Conservation (phyloP, 2,113 vertebrate genomes). For the Larimichthys polyactis region DNA sequence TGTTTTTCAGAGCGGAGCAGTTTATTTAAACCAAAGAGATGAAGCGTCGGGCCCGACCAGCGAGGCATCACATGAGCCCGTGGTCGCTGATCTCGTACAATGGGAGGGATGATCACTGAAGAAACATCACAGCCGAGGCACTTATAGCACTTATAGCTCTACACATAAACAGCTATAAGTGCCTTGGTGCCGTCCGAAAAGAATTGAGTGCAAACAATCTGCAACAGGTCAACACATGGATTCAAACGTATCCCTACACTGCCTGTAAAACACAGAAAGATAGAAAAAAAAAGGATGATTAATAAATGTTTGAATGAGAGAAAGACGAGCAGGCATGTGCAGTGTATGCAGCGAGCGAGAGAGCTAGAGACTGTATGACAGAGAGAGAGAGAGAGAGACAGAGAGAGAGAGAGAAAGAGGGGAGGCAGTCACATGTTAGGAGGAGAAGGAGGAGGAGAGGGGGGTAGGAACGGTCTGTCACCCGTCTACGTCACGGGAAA, state of each 20-base stretch:
- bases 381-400: conserved; percentile 1
- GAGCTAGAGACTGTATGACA: not conserved
- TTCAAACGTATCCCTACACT: not conserved
- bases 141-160: not conserved
- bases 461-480: conserved; percentile 47
- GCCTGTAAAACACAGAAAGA: not conserved
- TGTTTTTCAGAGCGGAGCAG: not conserved
- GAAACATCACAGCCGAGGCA: not conserved
- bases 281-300: not conserved
- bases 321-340: not conserved
- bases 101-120: not conserved
- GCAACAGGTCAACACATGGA: not conserved
- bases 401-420: not conserved
- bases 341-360: conserved; percentile 4
- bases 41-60: not conserved
- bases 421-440: conserved; percentile 72
- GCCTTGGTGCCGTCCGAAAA: not conserved
- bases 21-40: not conserved
- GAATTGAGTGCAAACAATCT: too few species aligned
- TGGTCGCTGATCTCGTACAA: not conserved
- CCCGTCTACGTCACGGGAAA: conserved; percentile 69
- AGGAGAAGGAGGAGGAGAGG: conserved; percentile 23
- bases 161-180: not conserved
- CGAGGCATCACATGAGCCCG: not conserved
- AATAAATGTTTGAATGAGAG: not conserved